Evolutionary conservation across 2,888 invertebrate genomes (phyloP).

Genomic region (Phymatocera aterrima): DNA sequence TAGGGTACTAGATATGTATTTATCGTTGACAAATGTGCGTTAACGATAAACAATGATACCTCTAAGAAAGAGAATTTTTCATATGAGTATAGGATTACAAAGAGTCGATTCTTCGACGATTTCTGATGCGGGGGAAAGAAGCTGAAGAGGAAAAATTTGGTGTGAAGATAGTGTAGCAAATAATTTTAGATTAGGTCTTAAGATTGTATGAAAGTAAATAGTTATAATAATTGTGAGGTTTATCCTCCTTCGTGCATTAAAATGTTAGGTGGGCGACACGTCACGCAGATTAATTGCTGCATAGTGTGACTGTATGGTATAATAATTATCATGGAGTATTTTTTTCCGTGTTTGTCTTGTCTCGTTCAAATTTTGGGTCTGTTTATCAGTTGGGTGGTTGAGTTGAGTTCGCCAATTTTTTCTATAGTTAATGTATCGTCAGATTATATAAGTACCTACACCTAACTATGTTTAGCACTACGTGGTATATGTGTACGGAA

Average conservation of each 20-base stretch:
- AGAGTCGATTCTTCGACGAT: background rate
- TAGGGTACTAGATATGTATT: background rate
- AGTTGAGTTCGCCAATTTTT: conserved; percentile 43
- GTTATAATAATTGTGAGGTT: no score
- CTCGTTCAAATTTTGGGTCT: conserved; percentile 17
- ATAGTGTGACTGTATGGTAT: background rate
- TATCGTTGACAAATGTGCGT: background rate
- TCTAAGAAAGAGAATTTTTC: no score
- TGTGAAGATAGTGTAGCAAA: background rate
- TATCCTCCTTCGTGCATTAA: conserved; percentile 43
- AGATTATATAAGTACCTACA: background rate
- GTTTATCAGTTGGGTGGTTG: conserved; percentile 43
- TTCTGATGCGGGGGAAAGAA: background rate
- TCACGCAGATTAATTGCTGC: conserved; percentile 29
- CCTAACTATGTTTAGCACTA: conserved; percentile 53
- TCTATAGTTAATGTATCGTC: conserved; percentile 20
- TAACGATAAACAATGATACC: background rate
- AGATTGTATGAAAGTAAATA: background rate
- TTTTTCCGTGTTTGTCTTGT: no score
- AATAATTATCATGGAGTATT: background rate
- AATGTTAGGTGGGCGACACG: conserved; percentile 42
- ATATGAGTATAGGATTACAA: no score
- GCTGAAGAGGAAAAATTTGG: background rate
- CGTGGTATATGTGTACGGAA: conserved; percentile 47
- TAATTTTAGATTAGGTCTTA: conserved; percentile 1